Conservation (phyloP, 2,113 vertebrate genomes). For the Excalfactoria chinensis region DNA sequence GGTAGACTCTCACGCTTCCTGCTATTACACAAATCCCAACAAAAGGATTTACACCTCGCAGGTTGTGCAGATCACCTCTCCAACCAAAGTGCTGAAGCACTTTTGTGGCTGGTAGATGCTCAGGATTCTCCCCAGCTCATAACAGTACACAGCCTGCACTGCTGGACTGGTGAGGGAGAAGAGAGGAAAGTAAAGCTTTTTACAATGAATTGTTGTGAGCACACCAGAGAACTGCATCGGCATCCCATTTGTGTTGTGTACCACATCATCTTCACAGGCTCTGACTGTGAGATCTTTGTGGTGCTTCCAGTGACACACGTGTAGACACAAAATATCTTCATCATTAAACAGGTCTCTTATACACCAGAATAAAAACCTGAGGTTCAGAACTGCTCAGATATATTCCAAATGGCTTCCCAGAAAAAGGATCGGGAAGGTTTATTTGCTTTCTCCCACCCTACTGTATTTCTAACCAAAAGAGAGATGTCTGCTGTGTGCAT, state of each 20-base stretch:
- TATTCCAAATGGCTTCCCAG: not conserved
- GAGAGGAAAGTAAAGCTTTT: not conserved
- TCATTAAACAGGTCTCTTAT: not conserved
- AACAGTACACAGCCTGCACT: fast-evolving
- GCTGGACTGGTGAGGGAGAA: fast-evolving
- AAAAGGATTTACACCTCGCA: not conserved
- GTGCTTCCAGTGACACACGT: not conserved
- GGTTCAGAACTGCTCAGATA: not conserved
- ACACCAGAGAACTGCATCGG: not conserved
- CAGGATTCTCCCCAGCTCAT: not conserved
- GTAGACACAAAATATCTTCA: not conserved
- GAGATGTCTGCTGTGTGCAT: not conserved
- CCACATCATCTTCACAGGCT: not conserved
- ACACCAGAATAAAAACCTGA: not conserved
- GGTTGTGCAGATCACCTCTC: not conserved
- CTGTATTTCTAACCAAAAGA: not conserved
- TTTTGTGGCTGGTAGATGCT: not conserved
- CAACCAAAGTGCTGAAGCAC: fast-evolving
- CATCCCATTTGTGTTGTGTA: not conserved
- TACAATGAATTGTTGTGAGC: not conserved
- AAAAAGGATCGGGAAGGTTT: not conserved
- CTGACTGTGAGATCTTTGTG: fast-evolving
- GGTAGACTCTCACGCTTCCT: not conserved
- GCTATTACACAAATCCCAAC: not conserved
- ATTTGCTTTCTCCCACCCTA: not conserved